Evolutionary conservation across 2,888 invertebrate genomes (phyloP).

Genomic region (Petrophora chlorosata): DNA sequence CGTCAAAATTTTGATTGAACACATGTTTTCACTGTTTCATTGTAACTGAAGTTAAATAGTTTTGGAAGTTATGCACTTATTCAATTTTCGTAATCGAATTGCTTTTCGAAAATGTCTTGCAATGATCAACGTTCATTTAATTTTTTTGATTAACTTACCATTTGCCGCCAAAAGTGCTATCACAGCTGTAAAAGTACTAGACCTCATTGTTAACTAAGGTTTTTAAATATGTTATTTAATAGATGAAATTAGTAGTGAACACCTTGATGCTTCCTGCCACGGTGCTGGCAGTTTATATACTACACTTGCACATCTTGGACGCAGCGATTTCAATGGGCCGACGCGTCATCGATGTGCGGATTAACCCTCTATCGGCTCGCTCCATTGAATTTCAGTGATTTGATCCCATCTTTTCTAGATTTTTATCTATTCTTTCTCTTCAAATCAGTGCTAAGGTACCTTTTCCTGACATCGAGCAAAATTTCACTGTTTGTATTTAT

Average conservation of each 20-base stretch:
- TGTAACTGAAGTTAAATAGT: too few relatives aligned
- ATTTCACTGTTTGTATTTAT: too few relatives aligned
- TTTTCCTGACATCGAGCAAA: too few relatives aligned
- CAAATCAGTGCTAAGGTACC: too few relatives aligned
- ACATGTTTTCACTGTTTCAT: too few relatives aligned
- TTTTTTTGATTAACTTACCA: slow-evolving; percentile 55
- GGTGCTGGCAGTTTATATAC: slow-evolving; percentile 74
- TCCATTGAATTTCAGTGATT: slow-evolving; percentile 8
- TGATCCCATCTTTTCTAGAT: slow-evolving; percentile 6
- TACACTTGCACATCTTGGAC: slow-evolving; percentile 66
- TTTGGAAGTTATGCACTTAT: too few relatives aligned
- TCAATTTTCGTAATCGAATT: too few relatives aligned
- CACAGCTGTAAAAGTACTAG: slow-evolving; percentile 44
- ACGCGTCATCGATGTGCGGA: slow-evolving; percentile 69
- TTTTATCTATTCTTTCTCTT: too few relatives aligned
- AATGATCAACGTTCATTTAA: too few relatives aligned
- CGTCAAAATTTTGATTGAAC: too few relatives aligned
- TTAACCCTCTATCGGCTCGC: slow-evolving; percentile 58
- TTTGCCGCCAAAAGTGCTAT: slow-evolving; percentile 65
- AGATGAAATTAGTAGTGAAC: slow-evolving; percentile 40
- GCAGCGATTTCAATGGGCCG: slow-evolving; percentile 71
- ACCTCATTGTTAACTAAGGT: slow-evolving; percentile 59
- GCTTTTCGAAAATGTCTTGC: too few relatives aligned
- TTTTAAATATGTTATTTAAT: slow-evolving; percentile 38
- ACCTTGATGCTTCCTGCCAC: slow-evolving; percentile 64